Evolutionary conservation across 2,797 vertebrate genomes (phyloP).

Genomic region (Cynodonichthys magdalenae): DNA sequence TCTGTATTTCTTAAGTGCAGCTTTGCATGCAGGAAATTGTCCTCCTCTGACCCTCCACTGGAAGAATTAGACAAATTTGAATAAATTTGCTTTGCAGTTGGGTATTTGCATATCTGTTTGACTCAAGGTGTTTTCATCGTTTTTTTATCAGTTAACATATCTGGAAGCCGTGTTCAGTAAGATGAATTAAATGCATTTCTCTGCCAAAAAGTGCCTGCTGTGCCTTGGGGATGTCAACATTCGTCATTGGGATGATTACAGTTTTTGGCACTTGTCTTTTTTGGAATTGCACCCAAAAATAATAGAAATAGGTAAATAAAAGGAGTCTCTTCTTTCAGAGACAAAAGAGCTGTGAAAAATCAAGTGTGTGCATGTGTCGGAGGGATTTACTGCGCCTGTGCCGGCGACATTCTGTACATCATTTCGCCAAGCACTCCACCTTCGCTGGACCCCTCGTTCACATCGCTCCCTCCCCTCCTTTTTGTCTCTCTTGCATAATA

Average conservation of each 20-base stretch:
- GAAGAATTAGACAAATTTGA: constrained; percentile 50
- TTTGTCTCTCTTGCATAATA: constrained; percentile 78
- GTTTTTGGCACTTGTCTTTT: constrained; percentile 25
- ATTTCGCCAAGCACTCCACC: constrained; percentile 55
- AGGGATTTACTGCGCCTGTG: constrained; percentile 38
- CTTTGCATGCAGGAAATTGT: constrained; percentile 10
- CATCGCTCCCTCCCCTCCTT: constrained; percentile 34
- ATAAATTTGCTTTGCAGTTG: constrained; percentile 69
- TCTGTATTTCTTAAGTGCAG: constrained; percentile 29
- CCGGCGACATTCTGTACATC: constrained; percentile 59
- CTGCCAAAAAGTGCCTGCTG: constrained; percentile 54
- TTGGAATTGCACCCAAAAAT: constrained; percentile 28
- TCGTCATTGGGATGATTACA: constrained; percentile 65
- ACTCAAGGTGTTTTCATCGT: constrained; percentile 49
- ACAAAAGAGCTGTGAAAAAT: constrained; percentile 57
- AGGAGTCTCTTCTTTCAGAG: constrained; percentile 36
- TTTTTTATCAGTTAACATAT: constrained; percentile 64
- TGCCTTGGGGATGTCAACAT: constrained; percentile 53
- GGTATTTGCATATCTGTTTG: constrained; percentile 73
- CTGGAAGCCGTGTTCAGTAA: constrained; percentile 39
- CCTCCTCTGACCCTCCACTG: constrained; percentile 38
- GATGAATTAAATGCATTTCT: constrained; percentile 73
- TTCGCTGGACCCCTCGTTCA: constrained; percentile 69
- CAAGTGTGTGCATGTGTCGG: constrained; percentile 5
- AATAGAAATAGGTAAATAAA: constrained; percentile 14